Evolutionary conservation across 2,888 invertebrate species (phyloP).

Genomic region (Dasypogon diadema): DNA sequence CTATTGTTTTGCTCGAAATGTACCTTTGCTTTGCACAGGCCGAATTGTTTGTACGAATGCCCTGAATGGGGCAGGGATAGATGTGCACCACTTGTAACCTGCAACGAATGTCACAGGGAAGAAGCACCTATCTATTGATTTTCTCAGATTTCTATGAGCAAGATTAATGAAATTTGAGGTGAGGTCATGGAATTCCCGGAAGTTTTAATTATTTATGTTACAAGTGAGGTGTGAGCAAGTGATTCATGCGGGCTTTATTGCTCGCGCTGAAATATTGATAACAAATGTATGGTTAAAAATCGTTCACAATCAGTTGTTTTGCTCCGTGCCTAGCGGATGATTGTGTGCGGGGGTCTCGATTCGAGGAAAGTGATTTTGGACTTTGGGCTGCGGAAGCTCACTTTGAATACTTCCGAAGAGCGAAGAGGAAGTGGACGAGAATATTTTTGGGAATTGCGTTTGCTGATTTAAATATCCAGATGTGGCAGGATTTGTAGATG

Average conservation of each 20-base stretch:
- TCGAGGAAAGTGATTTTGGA: neutral
- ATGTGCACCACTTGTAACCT: neutral
- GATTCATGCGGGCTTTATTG: slow-evolving; percentile 22
- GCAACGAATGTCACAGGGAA: neutral
- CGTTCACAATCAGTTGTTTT: slow-evolving; percentile 32
- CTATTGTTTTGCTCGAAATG: too few species aligned
- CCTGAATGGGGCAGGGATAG: too few species aligned
- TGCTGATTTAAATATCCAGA: too few species aligned
- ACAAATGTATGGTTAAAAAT: neutral
- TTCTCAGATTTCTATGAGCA: slow-evolving; percentile 23
- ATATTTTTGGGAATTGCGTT: slow-evolving; percentile 8
- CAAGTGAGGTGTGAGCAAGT: slow-evolving; percentile 11
- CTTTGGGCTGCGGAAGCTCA: slow-evolving; percentile 21
- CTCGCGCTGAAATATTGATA: slow-evolving; percentile 10
- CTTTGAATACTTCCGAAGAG: neutral
- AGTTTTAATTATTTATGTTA: slow-evolving; percentile 26
- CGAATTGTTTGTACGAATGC: too few species aligned
- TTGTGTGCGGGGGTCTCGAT: neutral
- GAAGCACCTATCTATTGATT: slow-evolving; percentile 25
- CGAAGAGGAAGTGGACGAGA: neutral
- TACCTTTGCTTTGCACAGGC: too few species aligned
- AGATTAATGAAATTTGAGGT: slow-evolving; percentile 14
- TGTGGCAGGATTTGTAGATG: too few species aligned
- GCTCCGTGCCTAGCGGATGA: neutral
- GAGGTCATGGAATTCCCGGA: slow-evolving; percentile 51